phyloP scores from a whole-genome alignment of 2,888 invertebrate genomes.

The Brachypterus glaber region DNA sequence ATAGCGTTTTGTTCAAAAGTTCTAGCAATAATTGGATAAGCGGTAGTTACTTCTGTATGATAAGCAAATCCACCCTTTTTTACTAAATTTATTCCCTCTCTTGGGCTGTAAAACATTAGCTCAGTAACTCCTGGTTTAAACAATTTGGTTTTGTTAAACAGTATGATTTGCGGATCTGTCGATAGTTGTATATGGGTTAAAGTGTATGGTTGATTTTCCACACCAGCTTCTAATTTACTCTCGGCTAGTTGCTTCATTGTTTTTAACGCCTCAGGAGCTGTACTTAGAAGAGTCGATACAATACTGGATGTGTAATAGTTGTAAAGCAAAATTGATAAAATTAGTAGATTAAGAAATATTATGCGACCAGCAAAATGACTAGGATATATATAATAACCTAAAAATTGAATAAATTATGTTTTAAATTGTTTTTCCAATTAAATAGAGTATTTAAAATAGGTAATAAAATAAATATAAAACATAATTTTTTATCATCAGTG shows the following conservation, averaged over 20 bases:
- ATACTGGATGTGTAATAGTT: conserved; percentile 53
- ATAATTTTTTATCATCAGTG: too few relatives aligned
- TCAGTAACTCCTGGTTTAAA: conserved; percentile 13
- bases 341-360: conserved; percentile 28
- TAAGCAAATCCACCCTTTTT: conserved; percentile 45
- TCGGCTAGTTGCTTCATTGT: conserved; percentile 44
- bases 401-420: too few relatives aligned
- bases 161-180: conserved; percentile 21
- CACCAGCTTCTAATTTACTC: conserved; percentile 42
- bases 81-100: conserved; percentile 38
- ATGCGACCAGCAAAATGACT: conserved; percentile 28
- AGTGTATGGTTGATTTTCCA: conserved; percentile 44
- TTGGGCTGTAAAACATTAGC: conserved; percentile 19
- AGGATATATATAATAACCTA: too few relatives aligned
- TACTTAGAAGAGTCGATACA: conserved; percentile 47
- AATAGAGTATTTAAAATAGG: too few relatives aligned
- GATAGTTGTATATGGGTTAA: conserved; percentile 33
- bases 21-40: conserved; percentile 35
- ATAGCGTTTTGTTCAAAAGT: conserved; percentile 41
- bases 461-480: too few relatives aligned
- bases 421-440: too few relatives aligned
- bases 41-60: conserved; percentile 42
- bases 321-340: conserved; percentile 41
- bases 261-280: conserved; percentile 44
- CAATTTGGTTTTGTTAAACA: conserved; percentile 24